Conservation (phyloP, 2,888 invertebrate genomes). For the Bellardia bayeri region DNA sequence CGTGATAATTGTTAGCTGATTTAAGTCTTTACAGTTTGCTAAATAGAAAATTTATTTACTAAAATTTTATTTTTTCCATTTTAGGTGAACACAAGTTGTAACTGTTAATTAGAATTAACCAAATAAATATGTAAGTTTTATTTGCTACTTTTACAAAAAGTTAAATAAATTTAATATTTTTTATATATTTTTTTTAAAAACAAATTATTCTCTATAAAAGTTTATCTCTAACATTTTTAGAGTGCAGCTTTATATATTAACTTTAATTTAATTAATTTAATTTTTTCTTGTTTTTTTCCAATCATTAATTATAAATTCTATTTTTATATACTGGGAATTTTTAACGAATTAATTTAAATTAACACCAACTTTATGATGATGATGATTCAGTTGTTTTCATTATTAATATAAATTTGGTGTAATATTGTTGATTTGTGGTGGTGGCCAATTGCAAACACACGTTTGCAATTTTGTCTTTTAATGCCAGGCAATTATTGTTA, state of each 20-base stretch:
- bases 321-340: background rate
- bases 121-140: background rate
- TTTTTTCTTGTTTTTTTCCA: background rate
- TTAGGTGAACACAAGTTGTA: background rate
- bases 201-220: no score
- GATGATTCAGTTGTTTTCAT: no score
- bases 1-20: background rate
- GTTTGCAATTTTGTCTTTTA: no score
- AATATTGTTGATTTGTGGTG: no score
- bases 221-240: background rate
- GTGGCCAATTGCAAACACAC: no score
- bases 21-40: background rate
- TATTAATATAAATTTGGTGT: no score
- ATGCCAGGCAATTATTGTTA: no score
- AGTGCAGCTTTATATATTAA: background rate
- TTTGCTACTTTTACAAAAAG: no score
- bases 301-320: background rate
- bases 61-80: background rate
- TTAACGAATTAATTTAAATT: constrained; percentile 6
- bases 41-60: background rate
- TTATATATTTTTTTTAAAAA: no score
- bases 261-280: background rate
- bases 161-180: no score
- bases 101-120: background rate
- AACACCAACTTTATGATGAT: background rate